phyloP scores from a whole-genome alignment of 2,113 vertebrate species.

The Tragelaphus strepsiceros region DNA sequence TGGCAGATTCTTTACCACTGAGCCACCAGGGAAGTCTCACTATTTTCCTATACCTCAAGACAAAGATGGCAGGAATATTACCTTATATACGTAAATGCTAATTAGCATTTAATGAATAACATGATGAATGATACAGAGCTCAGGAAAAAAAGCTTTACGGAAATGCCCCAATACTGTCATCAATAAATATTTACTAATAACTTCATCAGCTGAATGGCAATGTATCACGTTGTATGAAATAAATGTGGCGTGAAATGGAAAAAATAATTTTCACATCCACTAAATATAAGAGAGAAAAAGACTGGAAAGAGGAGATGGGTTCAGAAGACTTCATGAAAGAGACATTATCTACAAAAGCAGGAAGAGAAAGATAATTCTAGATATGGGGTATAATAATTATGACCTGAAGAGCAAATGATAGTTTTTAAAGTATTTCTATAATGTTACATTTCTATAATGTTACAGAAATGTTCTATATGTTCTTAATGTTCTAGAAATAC shows the following conservation, averaged over 20 bases:
- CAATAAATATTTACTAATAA: background rate
- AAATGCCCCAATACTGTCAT: background rate
- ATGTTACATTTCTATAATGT: background rate
- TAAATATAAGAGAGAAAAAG: background rate
- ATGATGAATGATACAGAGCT: background rate
- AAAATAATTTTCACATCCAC: background rate
- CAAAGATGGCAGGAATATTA: background rate
- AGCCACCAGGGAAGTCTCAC: background rate
- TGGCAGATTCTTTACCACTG: background rate
- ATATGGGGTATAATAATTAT: background rate
- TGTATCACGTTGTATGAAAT: background rate
- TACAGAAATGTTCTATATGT: background rate
- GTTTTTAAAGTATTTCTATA: constrained; percentile 5
- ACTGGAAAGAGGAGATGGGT: background rate
- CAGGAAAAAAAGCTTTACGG: background rate
- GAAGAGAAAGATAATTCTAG: background rate
- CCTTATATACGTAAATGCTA: background rate
- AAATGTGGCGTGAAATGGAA: background rate
- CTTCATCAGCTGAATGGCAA: background rate
- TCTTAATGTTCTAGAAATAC: background rate
- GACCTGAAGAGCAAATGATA: background rate
- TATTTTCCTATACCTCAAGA: background rate
- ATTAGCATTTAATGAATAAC: background rate
- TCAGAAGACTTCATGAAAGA: constrained; percentile 1
- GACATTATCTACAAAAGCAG: background rate